These are phyloP conservation scores for Sebastiscus tertius DNA, from an alignment of 2,797 vertebrate genomes.

Conservation along the genomic window DNA sequence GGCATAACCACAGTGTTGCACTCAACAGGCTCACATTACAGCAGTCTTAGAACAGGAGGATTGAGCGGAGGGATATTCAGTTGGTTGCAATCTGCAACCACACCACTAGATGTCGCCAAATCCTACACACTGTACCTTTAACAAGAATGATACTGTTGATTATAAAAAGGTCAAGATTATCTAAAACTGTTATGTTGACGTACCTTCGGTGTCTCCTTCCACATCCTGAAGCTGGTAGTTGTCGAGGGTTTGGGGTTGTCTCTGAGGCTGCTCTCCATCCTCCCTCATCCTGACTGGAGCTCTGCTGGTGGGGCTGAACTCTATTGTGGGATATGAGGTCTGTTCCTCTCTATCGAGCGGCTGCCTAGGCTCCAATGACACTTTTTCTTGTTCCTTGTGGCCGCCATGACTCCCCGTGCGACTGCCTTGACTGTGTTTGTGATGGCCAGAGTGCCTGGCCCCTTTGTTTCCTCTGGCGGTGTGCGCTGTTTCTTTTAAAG, in stretches of 20 bases:
- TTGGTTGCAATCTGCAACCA: too few species aligned
- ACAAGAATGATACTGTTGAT: not conserved
- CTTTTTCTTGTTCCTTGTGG: conserved; percentile 28
- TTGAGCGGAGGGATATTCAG: too few species aligned
- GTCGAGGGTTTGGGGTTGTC: conserved; percentile 71
- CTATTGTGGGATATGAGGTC: conserved; percentile 66
- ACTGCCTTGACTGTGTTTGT: conserved; percentile 33
- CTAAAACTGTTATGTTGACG: not conserved
- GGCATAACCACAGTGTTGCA: too few species aligned
- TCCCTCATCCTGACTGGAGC: conserved; percentile 71
- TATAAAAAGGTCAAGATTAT: not conserved
- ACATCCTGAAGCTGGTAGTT: conserved; percentile 72
- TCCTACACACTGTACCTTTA: too few species aligned
- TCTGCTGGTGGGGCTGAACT: conserved; percentile 79
- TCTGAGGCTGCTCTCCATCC: conserved; percentile 65
- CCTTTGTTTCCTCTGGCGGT: conserved; percentile 19
- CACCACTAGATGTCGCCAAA: too few species aligned
- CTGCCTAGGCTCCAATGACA: conserved; percentile 2
- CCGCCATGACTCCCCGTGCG: not conserved
- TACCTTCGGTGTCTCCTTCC: conserved; percentile 73
- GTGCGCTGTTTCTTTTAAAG: conserved; percentile 26
- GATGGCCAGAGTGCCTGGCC: conserved; percentile 20
- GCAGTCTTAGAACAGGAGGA: too few species aligned
- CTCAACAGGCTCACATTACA: too few species aligned
- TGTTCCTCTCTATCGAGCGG: conserved; percentile 24